These are phyloP conservation scores for Taurulus bubalis DNA, from an alignment of 2,113 vertebrate genomes.

Conservation along the genomic window DNA sequence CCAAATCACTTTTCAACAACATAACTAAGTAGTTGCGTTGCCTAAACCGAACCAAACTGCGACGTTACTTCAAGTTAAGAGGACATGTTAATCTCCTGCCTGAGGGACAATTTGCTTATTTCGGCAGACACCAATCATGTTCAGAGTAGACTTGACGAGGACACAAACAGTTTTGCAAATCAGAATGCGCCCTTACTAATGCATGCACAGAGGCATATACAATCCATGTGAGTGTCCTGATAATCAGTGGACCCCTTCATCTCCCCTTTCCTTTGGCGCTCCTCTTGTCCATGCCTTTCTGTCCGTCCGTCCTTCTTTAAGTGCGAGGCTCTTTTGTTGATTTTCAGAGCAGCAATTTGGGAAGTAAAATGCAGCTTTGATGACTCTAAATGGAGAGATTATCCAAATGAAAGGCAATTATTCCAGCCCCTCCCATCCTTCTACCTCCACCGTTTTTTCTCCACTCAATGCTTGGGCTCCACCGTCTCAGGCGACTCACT, in stretches of 20 bases:
- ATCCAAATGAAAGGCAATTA: constrained; percentile 80
- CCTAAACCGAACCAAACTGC: not conserved
- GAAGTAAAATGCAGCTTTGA: constrained; percentile 77
- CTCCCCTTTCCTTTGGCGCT: constrained; percentile 5
- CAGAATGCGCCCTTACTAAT: constrained; percentile 36
- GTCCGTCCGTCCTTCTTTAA: constrained; percentile 42
- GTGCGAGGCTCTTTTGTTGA: constrained; percentile 68
- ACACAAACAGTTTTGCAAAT: constrained; percentile 17
- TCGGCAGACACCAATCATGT: constrained; percentile 54
- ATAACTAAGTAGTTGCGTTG: not conserved
- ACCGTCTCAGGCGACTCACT: constrained; percentile 55
- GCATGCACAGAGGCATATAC: constrained; percentile 26
- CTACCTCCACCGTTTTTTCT: constrained; percentile 47
- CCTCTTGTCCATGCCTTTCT: constrained; percentile 45
- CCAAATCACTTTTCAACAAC: not conserved
- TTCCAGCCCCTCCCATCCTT: constrained; percentile 62
- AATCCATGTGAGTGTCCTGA: constrained; percentile 3
- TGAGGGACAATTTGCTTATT: constrained; percentile 60
- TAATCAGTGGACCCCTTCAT: constrained; percentile 36
- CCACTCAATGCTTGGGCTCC: constrained; percentile 13
- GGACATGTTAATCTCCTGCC: not conserved
- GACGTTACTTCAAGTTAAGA: not conserved
- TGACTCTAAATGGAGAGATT: constrained; percentile 78
- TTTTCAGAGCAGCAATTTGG: constrained; percentile 75
- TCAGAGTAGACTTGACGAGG: not conserved